Evolutionary conservation across 2,797 vertebrate species (phyloP), one percentile per base, ranked within the genome.

Genomic region (Notoglanidium macrostoma): DNA sequence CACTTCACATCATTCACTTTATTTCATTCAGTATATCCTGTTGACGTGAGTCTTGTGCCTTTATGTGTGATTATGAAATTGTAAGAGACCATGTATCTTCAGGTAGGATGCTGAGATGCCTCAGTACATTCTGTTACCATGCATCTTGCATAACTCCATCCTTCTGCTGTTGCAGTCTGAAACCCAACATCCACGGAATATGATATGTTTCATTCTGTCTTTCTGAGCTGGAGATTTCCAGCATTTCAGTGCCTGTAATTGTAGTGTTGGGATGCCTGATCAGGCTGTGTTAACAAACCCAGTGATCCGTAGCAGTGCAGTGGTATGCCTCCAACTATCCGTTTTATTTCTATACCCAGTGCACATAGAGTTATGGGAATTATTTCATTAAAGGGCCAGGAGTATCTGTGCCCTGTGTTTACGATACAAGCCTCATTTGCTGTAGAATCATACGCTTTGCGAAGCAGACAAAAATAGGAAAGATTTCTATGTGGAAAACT

Each of bases 321-420:
- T 46, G 3, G 1, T 73, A 73, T 21, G 68, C 35, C 68, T 40
- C 68, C 35, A 19, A 40, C 35, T 72, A 9, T 44, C 70, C 44
- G 70, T 23, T 44, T 72, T 72, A 44, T 46, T 72, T 44, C 40
- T 17, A 68, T 26, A 67, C 10, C n/a, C 63, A 67, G n/a, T 32
- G 63, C 63, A 67, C 63, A n/a, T 32, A 29, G 63, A 67, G n/a
- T 63, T n/a, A 63, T n/a, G 3, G 61, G 26, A 10, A 63, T 67
- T 29, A 67, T 67, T n/a, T 67, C 63, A 67, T 67, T 67, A 14
- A 67, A 67, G 63, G 63, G 63, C n/a, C 63, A 67, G 63, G n/a
- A 67, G n/a, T 12, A 67, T n/a, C 65, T 67, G n/a, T 61, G 59
- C 8, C 23, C 59, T 61, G 59, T 61, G 59, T 61, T 10, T 26